phyloP scores from a whole-genome alignment of 2,888 invertebrate genomes.

The Gibbula magus region DNA sequence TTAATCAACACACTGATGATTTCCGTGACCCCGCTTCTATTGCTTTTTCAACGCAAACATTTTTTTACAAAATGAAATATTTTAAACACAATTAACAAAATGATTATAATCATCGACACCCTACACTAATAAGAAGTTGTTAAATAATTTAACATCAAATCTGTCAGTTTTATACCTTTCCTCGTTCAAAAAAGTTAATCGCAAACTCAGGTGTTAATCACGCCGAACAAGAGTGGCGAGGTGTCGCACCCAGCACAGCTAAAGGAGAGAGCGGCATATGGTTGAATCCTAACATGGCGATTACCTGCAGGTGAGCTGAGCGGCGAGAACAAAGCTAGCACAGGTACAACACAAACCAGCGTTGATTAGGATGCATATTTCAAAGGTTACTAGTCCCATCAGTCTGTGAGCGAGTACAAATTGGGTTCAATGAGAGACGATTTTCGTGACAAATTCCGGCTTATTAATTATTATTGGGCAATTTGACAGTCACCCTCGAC shows the following conservation, averaged over 20 bases:
- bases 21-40: too few species aligned
- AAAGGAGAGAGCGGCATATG: background rate
- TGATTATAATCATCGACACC: too few species aligned
- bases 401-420: background rate
- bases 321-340: background rate
- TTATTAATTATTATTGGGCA: constrained; percentile 18
- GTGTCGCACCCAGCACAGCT: background rate
- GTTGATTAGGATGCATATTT: constrained; percentile 14
- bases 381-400: background rate
- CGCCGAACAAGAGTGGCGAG: too few species aligned
- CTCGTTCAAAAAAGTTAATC: too few species aligned
- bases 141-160: too few species aligned
- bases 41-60: too few species aligned
- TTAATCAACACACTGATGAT: too few species aligned
- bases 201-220: too few species aligned
- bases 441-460: background rate
- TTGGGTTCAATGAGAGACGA: background rate
- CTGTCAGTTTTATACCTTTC: too few species aligned
- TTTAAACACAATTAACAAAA: too few species aligned
- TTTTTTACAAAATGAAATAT: too few species aligned
- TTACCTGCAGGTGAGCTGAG: background rate
- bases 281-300: background rate
- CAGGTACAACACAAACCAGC: background rate
- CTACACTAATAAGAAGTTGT: too few species aligned
- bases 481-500: background rate